Conservation (phyloP, 2,113 vertebrate species). For the Cathartes aura region DNA sequence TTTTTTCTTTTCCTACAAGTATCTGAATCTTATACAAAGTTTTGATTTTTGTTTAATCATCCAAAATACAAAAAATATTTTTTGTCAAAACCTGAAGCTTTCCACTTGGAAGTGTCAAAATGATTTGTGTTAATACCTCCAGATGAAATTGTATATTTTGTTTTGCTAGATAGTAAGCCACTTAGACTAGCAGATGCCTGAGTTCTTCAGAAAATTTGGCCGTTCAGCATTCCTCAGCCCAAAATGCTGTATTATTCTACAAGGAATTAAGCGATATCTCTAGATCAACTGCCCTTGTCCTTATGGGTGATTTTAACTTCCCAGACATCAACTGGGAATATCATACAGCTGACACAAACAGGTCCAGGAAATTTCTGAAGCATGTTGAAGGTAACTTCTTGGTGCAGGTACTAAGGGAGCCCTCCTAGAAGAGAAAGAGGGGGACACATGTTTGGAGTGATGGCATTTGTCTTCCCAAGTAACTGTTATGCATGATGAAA, state of each 20-base stretch:
- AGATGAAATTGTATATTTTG: not conserved
- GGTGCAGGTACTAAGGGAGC: no score
- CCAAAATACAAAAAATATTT: not conserved
- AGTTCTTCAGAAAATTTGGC: not conserved
- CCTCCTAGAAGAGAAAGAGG: no score
- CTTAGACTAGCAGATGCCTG: not conserved
- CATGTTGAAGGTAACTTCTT: no score
- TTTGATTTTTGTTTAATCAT: not conserved
- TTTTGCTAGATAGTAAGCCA: not conserved
- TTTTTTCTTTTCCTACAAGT: not conserved
- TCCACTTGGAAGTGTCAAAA: not conserved
- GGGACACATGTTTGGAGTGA: no score
- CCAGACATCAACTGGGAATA: not conserved
- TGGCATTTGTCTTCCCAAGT: not conserved
- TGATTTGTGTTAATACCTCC: not conserved
- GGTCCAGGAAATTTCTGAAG: no score
- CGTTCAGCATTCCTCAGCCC: not conserved
- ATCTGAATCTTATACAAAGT: not conserved
- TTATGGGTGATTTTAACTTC: not conserved
- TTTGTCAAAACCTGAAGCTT: not conserved
- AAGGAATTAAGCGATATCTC: not conserved
- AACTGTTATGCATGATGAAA: rapidly evolving
- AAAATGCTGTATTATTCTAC: not conserved
- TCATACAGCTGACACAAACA: no score
- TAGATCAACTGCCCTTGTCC: not conserved